These are phyloP conservation scores for Psix sp. DNA, from an alignment of 1,140 invertebrate genomes.

Conservation along the genomic window DNA sequence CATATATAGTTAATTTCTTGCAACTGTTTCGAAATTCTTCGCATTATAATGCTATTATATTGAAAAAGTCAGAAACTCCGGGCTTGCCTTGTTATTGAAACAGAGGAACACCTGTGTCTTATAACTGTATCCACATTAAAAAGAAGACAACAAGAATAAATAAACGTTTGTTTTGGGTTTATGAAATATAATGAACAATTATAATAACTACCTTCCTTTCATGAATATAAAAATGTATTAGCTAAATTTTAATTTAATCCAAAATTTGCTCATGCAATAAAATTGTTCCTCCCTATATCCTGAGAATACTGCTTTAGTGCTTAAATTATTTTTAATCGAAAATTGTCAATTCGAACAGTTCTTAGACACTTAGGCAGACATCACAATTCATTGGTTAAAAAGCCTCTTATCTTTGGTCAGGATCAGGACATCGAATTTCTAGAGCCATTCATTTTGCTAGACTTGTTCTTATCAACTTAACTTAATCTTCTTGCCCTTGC, in stretches of 20 bases:
- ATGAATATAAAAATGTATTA: no score
- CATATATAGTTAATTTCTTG: conserved; percentile 27
- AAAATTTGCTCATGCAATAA: no score
- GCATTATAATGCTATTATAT: conserved; percentile 47
- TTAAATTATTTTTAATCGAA: no score
- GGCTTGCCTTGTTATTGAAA: conserved; percentile 57
- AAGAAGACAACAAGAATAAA: conserved; percentile 41
- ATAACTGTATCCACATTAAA: conserved; percentile 49
- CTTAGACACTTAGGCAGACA: neutral
- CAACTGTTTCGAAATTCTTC: conserved; percentile 15
- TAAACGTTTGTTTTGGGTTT: conserved; percentile 35
- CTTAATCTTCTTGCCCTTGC: conserved; percentile 19
- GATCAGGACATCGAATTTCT: conserved; percentile 23
- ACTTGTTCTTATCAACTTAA: conserved; percentile 26
- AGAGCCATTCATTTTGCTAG: conserved; percentile 11
- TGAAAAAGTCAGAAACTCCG: conserved; percentile 44
- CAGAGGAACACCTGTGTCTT: conserved; percentile 56
- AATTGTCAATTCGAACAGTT: neutral
- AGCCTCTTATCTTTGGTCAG: conserved; percentile 3
- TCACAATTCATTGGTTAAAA: conserved; percentile 25
- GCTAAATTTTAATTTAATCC: no score
- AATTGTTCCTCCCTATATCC: no score
- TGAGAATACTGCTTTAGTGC: no score
- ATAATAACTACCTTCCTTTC: conserved; percentile 15
- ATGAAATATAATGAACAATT: conserved; percentile 41